phyloP scores from a whole-genome alignment of 2,797 vertebrate species.

The Triplophysa bombifrons region DNA sequence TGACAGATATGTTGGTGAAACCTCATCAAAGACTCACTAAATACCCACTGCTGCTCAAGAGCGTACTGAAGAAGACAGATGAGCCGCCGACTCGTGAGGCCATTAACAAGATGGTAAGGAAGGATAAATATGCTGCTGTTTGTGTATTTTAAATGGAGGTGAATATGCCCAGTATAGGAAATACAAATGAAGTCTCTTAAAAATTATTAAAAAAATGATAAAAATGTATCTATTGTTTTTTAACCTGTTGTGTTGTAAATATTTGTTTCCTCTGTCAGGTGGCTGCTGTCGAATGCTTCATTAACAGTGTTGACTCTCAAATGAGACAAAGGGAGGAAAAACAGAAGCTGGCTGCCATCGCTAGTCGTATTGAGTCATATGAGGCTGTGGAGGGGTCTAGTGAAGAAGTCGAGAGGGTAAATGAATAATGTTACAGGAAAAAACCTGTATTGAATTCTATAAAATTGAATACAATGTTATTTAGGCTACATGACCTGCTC shows the following conservation, averaged over 20 bases:
- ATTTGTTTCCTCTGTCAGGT: conserved; percentile 71
- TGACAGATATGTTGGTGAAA: conserved; percentile 95
- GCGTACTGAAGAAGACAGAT: conserved; percentile 90
- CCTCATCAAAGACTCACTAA: conserved; percentile 97
- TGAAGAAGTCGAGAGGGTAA: conserved; percentile 94
- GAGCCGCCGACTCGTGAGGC: conserved; percentile 78
- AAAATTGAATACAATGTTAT: not conserved
- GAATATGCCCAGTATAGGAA: too few species aligned
- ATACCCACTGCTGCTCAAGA: conserved; percentile 94
- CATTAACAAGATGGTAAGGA: conserved; percentile 82
- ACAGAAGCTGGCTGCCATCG: conserved; percentile 87
- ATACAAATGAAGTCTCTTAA: not conserved
- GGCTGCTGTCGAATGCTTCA: conserved; percentile 85
- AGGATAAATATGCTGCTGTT: not conserved
- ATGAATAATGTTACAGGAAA: not conserved
- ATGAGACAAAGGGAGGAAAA: conserved; percentile 92
- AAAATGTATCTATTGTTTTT: too few species aligned
- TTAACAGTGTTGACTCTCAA: conserved; percentile 88
- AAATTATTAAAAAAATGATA: too few species aligned
- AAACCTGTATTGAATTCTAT: not conserved
- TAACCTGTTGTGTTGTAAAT: too few species aligned
- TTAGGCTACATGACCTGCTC: too few species aligned
- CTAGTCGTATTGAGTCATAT: conserved; percentile 87
- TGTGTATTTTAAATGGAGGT: not conserved
- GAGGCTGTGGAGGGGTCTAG: conserved; percentile 92